Evolutionary conservation across 2,797 vertebrate genomes (phyloP).

Genomic region (Smutsia gigantea): DNA sequence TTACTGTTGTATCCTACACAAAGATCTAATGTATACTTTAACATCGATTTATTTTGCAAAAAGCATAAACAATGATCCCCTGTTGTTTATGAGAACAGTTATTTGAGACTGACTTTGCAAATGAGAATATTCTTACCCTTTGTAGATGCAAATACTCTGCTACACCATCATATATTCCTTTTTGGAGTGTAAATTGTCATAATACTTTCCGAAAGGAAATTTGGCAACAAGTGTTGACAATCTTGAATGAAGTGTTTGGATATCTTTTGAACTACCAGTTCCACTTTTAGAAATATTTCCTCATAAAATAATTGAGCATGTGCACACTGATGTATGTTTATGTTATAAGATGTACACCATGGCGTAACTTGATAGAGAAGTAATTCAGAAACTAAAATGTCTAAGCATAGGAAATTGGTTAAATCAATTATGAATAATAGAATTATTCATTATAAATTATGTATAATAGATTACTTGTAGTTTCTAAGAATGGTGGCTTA

Average conservation of each 20-base stretch:
- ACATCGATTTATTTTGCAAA: not conserved
- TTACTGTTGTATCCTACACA: not conserved
- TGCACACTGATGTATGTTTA: not conserved
- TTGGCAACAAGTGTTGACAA: not conserved
- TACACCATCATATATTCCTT: not conserved
- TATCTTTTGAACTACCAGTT: not conserved
- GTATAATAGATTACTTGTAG: not conserved
- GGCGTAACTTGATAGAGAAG: conserved; percentile 34
- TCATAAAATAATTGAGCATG: conserved; percentile 40
- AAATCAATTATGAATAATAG: conserved; percentile 21
- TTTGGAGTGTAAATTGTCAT: not conserved
- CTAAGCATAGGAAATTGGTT: not conserved
- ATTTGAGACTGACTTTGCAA: not conserved
- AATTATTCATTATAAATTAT: conserved; percentile 22
- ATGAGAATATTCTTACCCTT: not conserved
- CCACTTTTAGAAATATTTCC: conserved; percentile 42
- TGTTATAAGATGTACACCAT: not conserved
- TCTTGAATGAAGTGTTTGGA: conserved; percentile 12
- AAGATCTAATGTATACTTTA: not conserved
- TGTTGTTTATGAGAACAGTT: not conserved
- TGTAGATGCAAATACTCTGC: not conserved
- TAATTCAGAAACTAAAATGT: conserved; percentile 34
- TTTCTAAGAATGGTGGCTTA: conserved; percentile 34
- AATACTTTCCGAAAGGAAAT: conserved; percentile 43
- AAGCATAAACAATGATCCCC: not conserved